phyloP scores from a whole-genome alignment of 30 jellyfish, hydroid and myxozoan species.

The Rhopilema esculentum region DNA sequence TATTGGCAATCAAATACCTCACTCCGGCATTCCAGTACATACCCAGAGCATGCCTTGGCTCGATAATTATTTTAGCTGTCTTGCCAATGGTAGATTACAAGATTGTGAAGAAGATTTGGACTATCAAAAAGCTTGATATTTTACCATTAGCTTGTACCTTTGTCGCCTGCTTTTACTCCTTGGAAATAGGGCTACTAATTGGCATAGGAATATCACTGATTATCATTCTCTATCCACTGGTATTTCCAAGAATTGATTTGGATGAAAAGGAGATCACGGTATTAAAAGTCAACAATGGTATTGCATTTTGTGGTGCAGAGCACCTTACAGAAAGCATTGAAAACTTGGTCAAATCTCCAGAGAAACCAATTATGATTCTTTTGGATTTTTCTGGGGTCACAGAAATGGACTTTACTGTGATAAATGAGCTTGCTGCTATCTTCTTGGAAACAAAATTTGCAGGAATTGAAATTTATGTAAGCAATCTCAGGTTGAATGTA shows the following conservation, averaged over 20 bases:
- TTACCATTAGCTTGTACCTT: slow-evolving; percentile 66
- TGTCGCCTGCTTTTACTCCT: slow-evolving; percentile 65
- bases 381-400: slow-evolving; percentile 76
- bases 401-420: slow-evolving; percentile 75
- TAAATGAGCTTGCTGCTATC: slow-evolving; percentile 55
- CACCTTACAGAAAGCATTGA: slow-evolving; percentile 49
- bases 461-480: slow-evolving; percentile 56
- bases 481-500: slow-evolving; percentile 35
- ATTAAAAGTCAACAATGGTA: slow-evolving; percentile 63
- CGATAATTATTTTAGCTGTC: slow-evolving; percentile 80
- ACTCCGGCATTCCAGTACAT: slow-evolving; percentile 81
- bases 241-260: slow-evolving; percentile 61
- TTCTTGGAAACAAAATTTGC: slow-evolving; percentile 33
- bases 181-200: slow-evolving; percentile 73
- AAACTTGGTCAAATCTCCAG: slow-evolving; percentile 32
- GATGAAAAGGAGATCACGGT: slow-evolving; percentile 60
- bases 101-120: slow-evolving; percentile 62
- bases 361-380: slow-evolving; percentile 65
- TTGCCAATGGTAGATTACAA: slow-evolving; percentile 72
- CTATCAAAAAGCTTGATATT: slow-evolving; percentile 53
- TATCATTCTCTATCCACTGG: slow-evolving; percentile 58
- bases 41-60: slow-evolving; percentile 89
- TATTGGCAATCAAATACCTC: slow-evolving; percentile 68
- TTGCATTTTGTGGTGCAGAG: slow-evolving; percentile 76
- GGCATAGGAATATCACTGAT: slow-evolving; percentile 67